Conservation (phyloP, 2,113 vertebrate species). For the Strigops habroptila region DNA sequence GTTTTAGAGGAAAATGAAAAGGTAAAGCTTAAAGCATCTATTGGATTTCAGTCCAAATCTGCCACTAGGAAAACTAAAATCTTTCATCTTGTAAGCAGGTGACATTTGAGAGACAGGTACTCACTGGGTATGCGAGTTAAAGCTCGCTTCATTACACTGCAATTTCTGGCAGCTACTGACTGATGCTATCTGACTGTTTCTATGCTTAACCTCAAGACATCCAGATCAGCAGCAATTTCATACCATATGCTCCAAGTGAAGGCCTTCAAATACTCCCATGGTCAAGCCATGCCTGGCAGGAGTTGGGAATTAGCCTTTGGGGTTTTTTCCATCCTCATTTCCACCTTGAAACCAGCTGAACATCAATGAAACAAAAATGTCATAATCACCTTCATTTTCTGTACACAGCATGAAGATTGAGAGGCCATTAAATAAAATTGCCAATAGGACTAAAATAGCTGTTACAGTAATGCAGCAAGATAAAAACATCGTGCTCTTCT, state of each 20-base stretch:
- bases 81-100: conserved; percentile 2
- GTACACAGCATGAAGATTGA: not conserved
- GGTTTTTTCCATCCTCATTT: not conserved
- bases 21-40: conserved; percentile 25
- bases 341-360: conserved; percentile 61
- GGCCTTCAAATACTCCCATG: conserved; percentile 38
- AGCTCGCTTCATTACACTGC: conserved; percentile 54
- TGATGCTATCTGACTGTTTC: conserved; percentile 26
- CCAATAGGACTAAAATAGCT: conserved; percentile 31
- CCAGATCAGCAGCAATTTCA: conserved; percentile 39
- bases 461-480: not conserved
- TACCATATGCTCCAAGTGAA: conserved; percentile 16
- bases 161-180: conserved; percentile 42
- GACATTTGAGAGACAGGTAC: conserved; percentile 39
- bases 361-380: conserved; percentile 65
- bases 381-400: conserved; percentile 13
- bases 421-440: conserved; percentile 28
- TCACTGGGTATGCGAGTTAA: conserved; percentile 39
- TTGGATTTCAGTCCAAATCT: conserved; percentile 23
- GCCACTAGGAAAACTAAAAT: not conserved
- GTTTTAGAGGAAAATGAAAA: conserved; percentile 6
- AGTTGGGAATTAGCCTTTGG: not conserved
- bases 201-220: conserved; percentile 47
- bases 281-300: conserved; percentile 28
- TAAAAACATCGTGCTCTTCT: not conserved